Conservation (phyloP, 2,113 vertebrate genomes). For the Megalops atlanticus region DNA sequence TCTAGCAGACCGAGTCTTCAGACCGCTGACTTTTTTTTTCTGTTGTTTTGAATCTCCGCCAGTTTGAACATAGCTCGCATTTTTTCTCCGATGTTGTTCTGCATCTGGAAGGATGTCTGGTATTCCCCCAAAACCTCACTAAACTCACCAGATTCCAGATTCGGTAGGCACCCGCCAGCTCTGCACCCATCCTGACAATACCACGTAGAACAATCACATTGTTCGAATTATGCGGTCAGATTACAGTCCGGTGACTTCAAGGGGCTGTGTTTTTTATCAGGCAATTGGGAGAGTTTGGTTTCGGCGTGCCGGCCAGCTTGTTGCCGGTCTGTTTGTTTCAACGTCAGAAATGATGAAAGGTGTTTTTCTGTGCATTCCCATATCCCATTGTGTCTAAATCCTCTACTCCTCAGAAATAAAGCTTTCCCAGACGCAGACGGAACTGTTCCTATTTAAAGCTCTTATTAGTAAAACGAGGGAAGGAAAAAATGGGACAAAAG, state of each 20-base stretch:
- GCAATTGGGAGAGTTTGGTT: slow-evolving; percentile 57
- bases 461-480: not conserved
- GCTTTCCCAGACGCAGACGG: slow-evolving; percentile 18
- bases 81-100: slow-evolving; percentile 70
- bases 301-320: slow-evolving; percentile 22
- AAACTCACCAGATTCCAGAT: slow-evolving; percentile 49
- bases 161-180: slow-evolving; percentile 42
- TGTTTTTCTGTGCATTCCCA: not conserved
- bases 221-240: slow-evolving; percentile 68
- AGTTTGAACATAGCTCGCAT: slow-evolving; percentile 73
- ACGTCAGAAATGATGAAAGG: not conserved
- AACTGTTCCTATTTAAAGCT: slow-evolving; percentile 9
- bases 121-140: slow-evolving; percentile 69
- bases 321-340: slow-evolving; percentile 12
- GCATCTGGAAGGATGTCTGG: slow-evolving; percentile 59
- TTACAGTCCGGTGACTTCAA: slow-evolving; percentile 53
- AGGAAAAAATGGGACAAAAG: not conserved
- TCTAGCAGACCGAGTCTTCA: slow-evolving; percentile 49
- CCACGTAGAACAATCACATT: slow-evolving; percentile 58
- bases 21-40: slow-evolving; percentile 64
- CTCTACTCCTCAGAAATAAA: not conserved
- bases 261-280: slow-evolving; percentile 50
- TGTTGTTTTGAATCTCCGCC: slow-evolving; percentile 70
- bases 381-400: not conserved
- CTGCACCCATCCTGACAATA: slow-evolving; percentile 66